Conservation (phyloP, 2,113 vertebrate genomes). For the Corynorhinus townsendii region DNA sequence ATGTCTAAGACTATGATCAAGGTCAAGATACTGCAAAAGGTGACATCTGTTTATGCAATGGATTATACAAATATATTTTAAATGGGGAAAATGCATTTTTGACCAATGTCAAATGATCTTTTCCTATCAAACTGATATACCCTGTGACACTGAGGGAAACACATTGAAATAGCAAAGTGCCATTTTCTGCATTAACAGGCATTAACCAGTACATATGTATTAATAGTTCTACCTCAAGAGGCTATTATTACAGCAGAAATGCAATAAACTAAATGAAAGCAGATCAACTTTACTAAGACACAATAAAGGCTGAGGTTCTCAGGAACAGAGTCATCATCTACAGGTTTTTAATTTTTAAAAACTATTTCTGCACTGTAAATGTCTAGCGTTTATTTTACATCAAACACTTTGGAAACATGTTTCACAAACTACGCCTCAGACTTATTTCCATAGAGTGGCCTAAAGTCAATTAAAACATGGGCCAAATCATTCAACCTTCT, state of each 20-base stretch:
- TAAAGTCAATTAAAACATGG: conserved; percentile 74
- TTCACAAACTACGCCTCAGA: conserved; percentile 80
- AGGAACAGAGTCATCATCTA: conserved; percentile 76
- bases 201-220: conserved; percentile 74
- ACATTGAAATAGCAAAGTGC: conserved; percentile 70
- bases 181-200: conserved; percentile 70
- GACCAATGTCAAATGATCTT: conserved; percentile 44
- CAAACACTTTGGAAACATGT: conserved; percentile 79
- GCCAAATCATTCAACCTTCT: conserved; percentile 64
- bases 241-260: conserved; percentile 79
- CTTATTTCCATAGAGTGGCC: conserved; percentile 72
- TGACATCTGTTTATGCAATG: conserved; percentile 49
- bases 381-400: conserved; percentile 81
- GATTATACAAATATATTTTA: conserved; percentile 47
- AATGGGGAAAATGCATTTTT: conserved; percentile 53
- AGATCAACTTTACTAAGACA: conserved; percentile 76
- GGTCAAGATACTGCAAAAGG: conserved; percentile 47
- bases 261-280: conserved; percentile 67
- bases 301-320: conserved; percentile 77
- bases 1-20: conserved; percentile 56
- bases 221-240: conserved; percentile 73
- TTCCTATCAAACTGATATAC: conserved; percentile 68
- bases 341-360: conserved; percentile 65
- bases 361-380: conserved; percentile 79
- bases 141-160: conserved; percentile 58